These are phyloP conservation scores for Dryoscopus gambensis DNA, from an alignment of 2,113 vertebrate species.

Conservation along the genomic window DNA sequence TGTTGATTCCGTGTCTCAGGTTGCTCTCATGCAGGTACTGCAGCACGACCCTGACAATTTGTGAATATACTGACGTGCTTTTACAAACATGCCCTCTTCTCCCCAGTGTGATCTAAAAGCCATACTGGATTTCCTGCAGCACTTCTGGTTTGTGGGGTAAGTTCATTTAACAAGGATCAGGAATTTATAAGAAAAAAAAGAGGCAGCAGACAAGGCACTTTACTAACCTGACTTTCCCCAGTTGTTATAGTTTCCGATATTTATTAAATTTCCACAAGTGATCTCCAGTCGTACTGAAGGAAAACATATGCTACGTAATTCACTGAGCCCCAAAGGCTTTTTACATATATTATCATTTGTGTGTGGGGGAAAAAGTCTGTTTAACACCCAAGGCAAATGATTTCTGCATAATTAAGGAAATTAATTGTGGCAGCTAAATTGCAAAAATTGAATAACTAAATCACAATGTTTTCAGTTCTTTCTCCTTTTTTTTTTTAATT, in stretches of 20 bases:
- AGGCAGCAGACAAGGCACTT: neutral
- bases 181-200: neutral
- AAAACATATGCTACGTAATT: slow-evolving; percentile 31
- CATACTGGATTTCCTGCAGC: neutral
- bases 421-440: neutral
- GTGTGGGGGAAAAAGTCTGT: neutral
- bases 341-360: neutral
- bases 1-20: neutral
- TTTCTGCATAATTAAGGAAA: slow-evolving; percentile 35
- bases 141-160: neutral
- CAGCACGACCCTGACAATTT: neutral
- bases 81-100: neutral
- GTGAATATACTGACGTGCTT: neutral
- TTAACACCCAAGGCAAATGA: neutral
- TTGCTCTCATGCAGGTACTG: neutral
- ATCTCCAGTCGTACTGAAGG: neutral
- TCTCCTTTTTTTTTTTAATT: neutral
- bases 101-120: neutral
- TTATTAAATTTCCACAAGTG: slow-evolving; percentile 17
- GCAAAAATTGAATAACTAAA: neutral
- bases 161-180: neutral
- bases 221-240: neutral
- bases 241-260: neutral
- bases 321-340: neutral
- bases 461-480: neutral